phyloP scores from a whole-genome alignment of 2,797 vertebrate genomes.

The Hoplostethus mediterraneus region DNA sequence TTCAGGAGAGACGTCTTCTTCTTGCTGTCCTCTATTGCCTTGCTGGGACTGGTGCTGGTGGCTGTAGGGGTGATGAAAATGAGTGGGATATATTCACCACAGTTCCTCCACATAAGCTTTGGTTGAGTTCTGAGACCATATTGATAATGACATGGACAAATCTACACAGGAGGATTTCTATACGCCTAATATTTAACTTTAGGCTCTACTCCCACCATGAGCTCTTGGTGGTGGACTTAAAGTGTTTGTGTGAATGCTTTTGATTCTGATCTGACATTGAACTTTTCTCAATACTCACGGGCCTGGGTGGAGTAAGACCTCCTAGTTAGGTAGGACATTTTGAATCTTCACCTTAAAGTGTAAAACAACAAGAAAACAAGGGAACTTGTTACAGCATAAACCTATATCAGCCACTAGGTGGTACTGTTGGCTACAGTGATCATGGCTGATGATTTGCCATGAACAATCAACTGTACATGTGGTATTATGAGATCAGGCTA shows the following conservation, averaged over 20 bases:
- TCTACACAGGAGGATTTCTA: not conserved
- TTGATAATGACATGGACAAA: too few species aligned
- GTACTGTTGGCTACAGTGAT: slow-evolving; percentile 26
- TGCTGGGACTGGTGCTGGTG: slow-evolving; percentile 52
- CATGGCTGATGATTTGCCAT: not conserved
- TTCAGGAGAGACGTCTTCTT: slow-evolving; percentile 86
- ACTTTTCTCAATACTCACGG: slow-evolving; percentile 55
- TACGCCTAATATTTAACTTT: not conserved
- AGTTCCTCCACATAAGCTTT: not conserved
- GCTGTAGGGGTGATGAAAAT: slow-evolving; percentile 46
- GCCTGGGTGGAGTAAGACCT: slow-evolving; percentile 15
- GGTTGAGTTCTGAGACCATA: too few species aligned
- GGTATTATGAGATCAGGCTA: not conserved
- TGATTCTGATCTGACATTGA: not conserved
- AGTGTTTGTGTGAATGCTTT: not conserved
- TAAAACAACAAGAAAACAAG: slow-evolving; percentile 23
- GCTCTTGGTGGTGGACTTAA: not conserved
- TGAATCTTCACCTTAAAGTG: slow-evolving; percentile 47
- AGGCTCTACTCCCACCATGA: not conserved
- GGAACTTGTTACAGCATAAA: not conserved
- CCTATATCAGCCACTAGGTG: slow-evolving; percentile 54
- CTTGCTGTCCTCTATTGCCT: slow-evolving; percentile 82
- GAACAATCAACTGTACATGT: not conserved
- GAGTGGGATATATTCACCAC: not conserved
- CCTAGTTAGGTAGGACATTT: slow-evolving; percentile 34